A percentile compares a stretch with the other conserved stretches of the same genome.
phyloP scores from a whole-genome alignment of 2,113 vertebrate species.

The Anseranas semipalmata region DNA sequence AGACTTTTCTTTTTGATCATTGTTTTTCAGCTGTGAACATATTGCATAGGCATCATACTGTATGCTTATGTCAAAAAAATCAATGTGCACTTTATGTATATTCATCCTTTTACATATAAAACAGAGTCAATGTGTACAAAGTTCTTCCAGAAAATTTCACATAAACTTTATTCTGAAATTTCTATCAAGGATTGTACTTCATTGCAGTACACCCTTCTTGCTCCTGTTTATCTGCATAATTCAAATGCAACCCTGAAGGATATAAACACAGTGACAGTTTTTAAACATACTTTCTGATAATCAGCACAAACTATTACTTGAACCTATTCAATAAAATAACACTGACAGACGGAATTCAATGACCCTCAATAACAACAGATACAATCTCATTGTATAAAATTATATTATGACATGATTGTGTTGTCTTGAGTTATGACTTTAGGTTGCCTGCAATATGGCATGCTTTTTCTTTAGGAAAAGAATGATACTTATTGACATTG shows the following conservation, averaged over 20 bases:
- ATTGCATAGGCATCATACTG: not conserved
- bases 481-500: slow-evolving; percentile 3
- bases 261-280: slow-evolving; percentile 41
- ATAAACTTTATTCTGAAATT: not conserved
- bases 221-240: slow-evolving; percentile 51
- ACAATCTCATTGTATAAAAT: slow-evolving; percentile 45
- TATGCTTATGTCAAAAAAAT: not conserved
- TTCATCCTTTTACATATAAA: not conserved
- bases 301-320: slow-evolving; percentile 53
- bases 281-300: slow-evolving; percentile 42
- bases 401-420: slow-evolving; percentile 40
- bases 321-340: slow-evolving; percentile 30
- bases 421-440: slow-evolving; percentile 44
- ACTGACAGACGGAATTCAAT: slow-evolving; percentile 49
- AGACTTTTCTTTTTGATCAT: not conserved
- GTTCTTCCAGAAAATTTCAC: not conserved
- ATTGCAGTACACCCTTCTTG: not conserved
- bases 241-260: slow-evolving; percentile 35
- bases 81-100: not conserved
- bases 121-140: not conserved
- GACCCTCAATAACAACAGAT: slow-evolving; percentile 52
- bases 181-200: not conserved
- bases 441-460: slow-evolving; percentile 51
- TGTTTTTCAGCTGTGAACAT: not conserved
- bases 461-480: not conserved